These are phyloP conservation scores for Hydropsyche betteni DNA, from an alignment of 2,888 invertebrate species.

Conservation along the genomic window DNA sequence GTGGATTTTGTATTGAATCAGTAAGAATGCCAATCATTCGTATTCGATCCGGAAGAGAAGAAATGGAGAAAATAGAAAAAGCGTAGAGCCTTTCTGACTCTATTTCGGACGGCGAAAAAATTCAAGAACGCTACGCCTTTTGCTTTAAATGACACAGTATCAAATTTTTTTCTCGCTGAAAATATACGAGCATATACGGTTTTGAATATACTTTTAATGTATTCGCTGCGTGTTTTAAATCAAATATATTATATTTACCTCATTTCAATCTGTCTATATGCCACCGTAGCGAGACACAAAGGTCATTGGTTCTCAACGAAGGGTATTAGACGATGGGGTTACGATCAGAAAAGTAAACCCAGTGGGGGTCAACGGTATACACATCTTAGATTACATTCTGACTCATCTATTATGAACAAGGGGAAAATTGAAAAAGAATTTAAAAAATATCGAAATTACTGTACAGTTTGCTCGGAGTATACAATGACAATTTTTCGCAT, in stretches of 20 bases:
- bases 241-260: conserved; percentile 8
- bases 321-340: conserved; percentile 34
- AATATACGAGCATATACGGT: too few species aligned
- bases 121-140: too few species aligned
- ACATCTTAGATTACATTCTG: conserved; percentile 45
- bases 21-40: conserved; percentile 34
- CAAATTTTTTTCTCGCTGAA: neutral
- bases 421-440: neutral
- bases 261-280: conserved; percentile 13
- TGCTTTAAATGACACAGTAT: neutral
- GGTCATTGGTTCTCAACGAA: conserved; percentile 29
- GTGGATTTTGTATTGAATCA: conserved; percentile 32
- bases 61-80: conserved; percentile 18
- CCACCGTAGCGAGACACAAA: conserved; percentile 19
- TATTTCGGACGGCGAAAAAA: too few species aligned
- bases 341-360: conserved; percentile 47
- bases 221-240: neutral
- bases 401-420: conserved; percentile 29
- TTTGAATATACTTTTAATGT: too few species aligned
- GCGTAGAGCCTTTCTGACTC: neutral
- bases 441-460: too few species aligned
- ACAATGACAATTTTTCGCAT: neutral
- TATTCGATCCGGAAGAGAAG: conserved; percentile 10
- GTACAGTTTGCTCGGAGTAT: neutral
- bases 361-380: conserved; percentile 44